Base-by-base conservation (phyloP, 2,113 vertebrate species). In the Narcine bancroftii region DNA sequence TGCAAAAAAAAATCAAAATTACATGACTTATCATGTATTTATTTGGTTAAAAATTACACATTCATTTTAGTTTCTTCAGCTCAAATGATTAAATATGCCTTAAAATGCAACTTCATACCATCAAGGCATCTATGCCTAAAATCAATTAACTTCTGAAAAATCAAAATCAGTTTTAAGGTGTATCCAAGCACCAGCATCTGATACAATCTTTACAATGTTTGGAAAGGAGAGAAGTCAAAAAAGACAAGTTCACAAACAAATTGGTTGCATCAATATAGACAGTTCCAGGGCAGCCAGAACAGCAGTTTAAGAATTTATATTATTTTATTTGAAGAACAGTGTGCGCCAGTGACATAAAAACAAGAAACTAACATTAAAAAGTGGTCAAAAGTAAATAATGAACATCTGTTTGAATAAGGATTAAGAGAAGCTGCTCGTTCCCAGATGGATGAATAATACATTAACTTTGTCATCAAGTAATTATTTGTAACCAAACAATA, bases 401-500 rank as follows among this genome's bases (percentile, higher is more conserved):
- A n/a, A 56, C 53, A 60, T 50, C 81, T 60, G 81, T 87, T 63
- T 87, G 33, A 56, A n/a, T 36, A 63, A 21, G 17, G 26, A 81
- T 81, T n/a, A 87, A 42, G 53, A 6, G 60, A 87, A 87, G 81
- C 60, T 87, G 50, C 15, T 60, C 53, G 81, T 87, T 53, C 53
- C 33, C 50, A 87, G 36, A 60, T 50, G 81, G 53, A 36, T 63
- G 81, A 87, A 87, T 63, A 56, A 36, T n/a, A 87, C 60, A 87
- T 87, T 60, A 87, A 50, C 21, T 36, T 36, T 60, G 53, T 63
- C 81, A 85, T 60, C 81, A 85, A 85, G 81, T 85, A 85, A 60
- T 13, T 60, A 17, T 60, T 7, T 56, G 33, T 33, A 60, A 87
- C 53, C 33, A 87, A 87, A 87, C 60, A 87, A 87, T 87, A 63